Percentiles rank a stretch among this genome's conserved stretches.
phyloP scores from a whole-genome alignment of 2,888 invertebrate genomes.

The Morpho deidamia region DNA sequence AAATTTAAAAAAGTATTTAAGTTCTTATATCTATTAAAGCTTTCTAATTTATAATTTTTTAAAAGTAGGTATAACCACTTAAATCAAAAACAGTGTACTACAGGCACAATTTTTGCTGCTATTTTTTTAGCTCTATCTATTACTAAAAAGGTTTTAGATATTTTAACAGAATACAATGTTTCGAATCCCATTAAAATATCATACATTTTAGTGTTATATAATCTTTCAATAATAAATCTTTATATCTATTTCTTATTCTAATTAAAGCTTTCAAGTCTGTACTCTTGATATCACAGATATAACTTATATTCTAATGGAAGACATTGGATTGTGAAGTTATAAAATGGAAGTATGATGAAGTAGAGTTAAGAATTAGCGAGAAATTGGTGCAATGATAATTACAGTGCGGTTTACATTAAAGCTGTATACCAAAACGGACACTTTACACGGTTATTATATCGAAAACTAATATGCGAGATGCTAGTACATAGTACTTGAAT shows the following conservation, averaged over 20 bases:
- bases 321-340: constrained; percentile 37
- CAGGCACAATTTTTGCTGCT: no score
- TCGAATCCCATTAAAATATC: constrained; percentile 12
- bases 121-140: no score
- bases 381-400: constrained; percentile 62
- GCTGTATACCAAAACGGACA: constrained; percentile 75
- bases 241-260: constrained; percentile 32
- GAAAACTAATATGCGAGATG: constrained; percentile 45
- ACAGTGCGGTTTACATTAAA: constrained; percentile 73
- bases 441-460: constrained; percentile 49
- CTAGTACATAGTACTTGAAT: constrained; percentile 36
- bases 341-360: constrained; percentile 32
- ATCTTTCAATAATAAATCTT: constrained; percentile 2
- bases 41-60: constrained; percentile 26
- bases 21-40: constrained; percentile 50
- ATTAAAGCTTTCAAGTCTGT: constrained; percentile 58
- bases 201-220: constrained; percentile 8
- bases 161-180: constrained; percentile 8
- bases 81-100: constrained; percentile 4
- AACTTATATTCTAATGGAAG: constrained; percentile 62
- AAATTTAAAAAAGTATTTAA: constrained; percentile 25
- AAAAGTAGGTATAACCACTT: constrained; percentile 6
- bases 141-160: neutral
- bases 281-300: constrained; percentile 63
- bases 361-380: constrained; percentile 33